Base-by-base conservation (phyloP, 1,140 invertebrate genomes). In the Philopotamus ludificatus region DNA sequence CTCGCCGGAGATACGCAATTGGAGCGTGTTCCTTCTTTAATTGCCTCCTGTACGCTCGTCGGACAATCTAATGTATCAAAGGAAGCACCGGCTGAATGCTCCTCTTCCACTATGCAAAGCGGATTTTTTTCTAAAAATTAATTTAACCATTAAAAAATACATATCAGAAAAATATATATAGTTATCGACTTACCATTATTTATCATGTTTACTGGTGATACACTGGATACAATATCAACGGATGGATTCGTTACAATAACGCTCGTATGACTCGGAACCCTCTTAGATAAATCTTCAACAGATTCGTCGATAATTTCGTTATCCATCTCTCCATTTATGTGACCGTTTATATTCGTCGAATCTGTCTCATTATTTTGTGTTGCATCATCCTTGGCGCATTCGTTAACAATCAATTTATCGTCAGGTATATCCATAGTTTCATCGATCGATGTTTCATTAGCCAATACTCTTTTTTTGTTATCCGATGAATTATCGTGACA, bases 1-100 rank as follows among this genome's bases (percentile, higher is more conserved):
- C 89, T 92, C 2, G 87, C 89, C 1, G 90, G 90, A 0, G 90
- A 92, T 1, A 89, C 86, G 66, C 90, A 92, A 62, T 76, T 76
- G 9, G 77, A 80, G 0, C 78, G 71, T 0, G 42, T 28, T 9
- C 62, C 69, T 42, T 72, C 72, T 34, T 72, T 75, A 12, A 78
- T 75, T 12, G 75, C 67, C 7, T 77, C 70, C 44, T 75, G 70
- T 44, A 71, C 62, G n/a, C 72, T 67, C 1, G 63, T 18, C 0
- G 76, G 78, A 63, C 65, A 67, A 42, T 81, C 79, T 45, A 80
- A 60, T 0, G 76, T 77, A 39, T 81, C 79, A 62, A 81, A 78
- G 0, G 78, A 79, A 1, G 79, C 77, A 1, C 77, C 77, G 0
- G 74, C 75, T 0, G 79, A 80, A 21, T 77, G 74, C 0, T 76